Conservation (phyloP, 2,797 vertebrate genomes). For the Acipenser ruthenus region DNA sequence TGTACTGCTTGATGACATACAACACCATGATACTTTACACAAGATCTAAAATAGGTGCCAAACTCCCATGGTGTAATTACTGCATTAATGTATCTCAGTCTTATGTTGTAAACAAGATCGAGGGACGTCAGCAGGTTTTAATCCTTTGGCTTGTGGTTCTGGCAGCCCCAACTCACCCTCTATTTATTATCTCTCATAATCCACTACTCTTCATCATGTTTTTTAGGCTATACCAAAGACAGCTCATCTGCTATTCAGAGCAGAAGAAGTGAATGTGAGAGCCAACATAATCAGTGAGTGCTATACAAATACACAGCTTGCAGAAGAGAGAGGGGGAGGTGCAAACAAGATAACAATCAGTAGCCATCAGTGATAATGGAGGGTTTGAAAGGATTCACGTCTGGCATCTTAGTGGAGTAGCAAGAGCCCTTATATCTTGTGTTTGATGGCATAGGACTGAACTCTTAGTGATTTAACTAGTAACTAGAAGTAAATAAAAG, state of each 20-base stretch:
- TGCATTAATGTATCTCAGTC: too few species aligned
- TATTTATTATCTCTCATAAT: conserved; percentile 54
- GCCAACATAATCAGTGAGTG: conserved; percentile 73
- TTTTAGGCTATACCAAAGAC: conserved; percentile 14
- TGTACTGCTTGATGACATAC: too few species aligned
- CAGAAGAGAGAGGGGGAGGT: conserved; percentile 52
- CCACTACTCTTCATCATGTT: conserved; percentile 36
- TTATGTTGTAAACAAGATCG: too few species aligned
- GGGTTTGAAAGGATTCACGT: conserved; percentile 37
- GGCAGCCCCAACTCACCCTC: conserved; percentile 56
- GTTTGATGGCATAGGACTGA: conserved; percentile 31
- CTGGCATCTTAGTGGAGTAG: conserved; percentile 32
- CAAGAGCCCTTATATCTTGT: conserved; percentile 35
- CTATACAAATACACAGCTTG: conserved; percentile 69
- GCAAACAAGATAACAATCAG: conserved; percentile 74
- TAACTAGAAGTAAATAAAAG: conserved; percentile 22
- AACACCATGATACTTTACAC: too few species aligned
- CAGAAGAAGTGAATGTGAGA: conserved; percentile 49
- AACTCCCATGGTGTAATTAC: too few species aligned
- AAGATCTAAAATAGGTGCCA: too few species aligned
- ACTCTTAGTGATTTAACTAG: conserved; percentile 44
- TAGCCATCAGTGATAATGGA: conserved; percentile 70
- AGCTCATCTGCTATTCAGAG: conserved; percentile 43
- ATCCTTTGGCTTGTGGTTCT: background rate
- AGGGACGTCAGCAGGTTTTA: too few species aligned